Evolutionary conservation across 2,888 invertebrate species (phyloP).

Genomic region (Pseudococcus viburni): DNA sequence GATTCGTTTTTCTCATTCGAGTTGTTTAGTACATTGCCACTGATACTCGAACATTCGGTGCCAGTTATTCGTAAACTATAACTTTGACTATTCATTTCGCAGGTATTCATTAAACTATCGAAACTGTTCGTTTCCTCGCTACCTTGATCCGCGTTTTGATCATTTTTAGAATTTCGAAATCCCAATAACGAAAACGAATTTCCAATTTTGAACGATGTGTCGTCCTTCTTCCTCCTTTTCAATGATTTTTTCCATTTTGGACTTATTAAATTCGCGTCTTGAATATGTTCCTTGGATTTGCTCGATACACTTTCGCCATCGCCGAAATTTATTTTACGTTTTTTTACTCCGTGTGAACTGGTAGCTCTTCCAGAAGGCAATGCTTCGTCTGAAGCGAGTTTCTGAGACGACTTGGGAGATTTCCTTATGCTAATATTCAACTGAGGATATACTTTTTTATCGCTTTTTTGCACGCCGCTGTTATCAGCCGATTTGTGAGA

Average conservation of each 20-base stretch:
- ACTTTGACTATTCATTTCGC: constrained; percentile 48
- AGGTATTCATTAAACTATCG: background rate
- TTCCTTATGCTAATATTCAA: constrained; percentile 35
- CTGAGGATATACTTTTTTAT: constrained; percentile 51
- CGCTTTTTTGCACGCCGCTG: background rate
- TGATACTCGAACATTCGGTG: background rate
- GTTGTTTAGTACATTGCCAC: background rate
- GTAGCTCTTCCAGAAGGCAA: background rate
- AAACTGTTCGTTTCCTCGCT: background rate
- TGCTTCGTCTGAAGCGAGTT: background rate
- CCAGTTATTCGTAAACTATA: background rate
- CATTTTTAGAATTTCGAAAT: background rate
- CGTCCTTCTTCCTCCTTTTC: constrained; percentile 4
- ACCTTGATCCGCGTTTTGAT: background rate
- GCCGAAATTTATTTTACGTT: constrained; percentile 59
- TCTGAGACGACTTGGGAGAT: constrained; percentile 17
- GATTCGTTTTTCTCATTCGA: background rate
- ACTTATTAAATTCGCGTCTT: background rate
- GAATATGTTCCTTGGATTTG: background rate
- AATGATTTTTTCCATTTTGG: constrained; percentile 32
- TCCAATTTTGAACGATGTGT: constrained; percentile 34
- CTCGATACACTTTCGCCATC: background rate
- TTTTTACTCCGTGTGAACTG: background rate
- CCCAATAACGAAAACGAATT: constrained; percentile 35
- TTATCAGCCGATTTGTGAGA: background rate